These are phyloP conservation scores for Eumaeus atala DNA, from an alignment of 1,140 invertebrate species.

Conservation along the genomic window DNA sequence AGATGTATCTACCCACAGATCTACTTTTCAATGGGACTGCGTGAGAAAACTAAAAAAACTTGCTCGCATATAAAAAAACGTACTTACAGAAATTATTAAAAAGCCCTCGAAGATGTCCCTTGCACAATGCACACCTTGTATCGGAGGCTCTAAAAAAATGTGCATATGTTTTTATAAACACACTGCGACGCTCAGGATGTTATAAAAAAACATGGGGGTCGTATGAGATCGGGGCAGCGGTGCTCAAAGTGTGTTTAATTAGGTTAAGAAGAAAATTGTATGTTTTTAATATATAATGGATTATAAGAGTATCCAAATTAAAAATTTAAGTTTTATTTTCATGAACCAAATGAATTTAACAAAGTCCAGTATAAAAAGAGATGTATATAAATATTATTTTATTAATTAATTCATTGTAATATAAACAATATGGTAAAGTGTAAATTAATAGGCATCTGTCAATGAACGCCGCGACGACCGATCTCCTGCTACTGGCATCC, in stretches of 20 bases:
- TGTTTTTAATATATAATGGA: no score
- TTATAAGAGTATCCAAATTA: no score
- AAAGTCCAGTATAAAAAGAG: no score
- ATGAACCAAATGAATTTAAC: no score
- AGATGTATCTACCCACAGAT: constrained; percentile 73
- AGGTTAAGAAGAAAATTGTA: no score
- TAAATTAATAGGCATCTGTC: no score
- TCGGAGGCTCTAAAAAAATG: constrained; percentile 65
- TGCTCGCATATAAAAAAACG: constrained; percentile 60
- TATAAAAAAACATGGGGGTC: constrained; percentile 47
- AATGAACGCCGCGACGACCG: no score
- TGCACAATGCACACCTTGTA: constrained; percentile 61
- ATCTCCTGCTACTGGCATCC: no score
- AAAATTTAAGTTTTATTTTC: no score
- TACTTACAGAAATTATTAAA: constrained; percentile 59
- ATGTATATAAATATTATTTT: no score
- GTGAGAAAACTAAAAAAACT: constrained; percentile 70
- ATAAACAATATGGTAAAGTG: no score
- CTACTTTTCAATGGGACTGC: constrained; percentile 50
- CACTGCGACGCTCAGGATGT: constrained; percentile 36
- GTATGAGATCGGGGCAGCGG: constrained; percentile 24
- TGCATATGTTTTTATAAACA: constrained; percentile 71
- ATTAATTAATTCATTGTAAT: no score
- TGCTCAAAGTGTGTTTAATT: constrained; percentile 27
- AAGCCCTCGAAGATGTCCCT: constrained; percentile 53